These are phyloP conservation scores for Morone saxatilis DNA, from an alignment of 2,113 vertebrate genomes.

Conservation along the genomic window DNA sequence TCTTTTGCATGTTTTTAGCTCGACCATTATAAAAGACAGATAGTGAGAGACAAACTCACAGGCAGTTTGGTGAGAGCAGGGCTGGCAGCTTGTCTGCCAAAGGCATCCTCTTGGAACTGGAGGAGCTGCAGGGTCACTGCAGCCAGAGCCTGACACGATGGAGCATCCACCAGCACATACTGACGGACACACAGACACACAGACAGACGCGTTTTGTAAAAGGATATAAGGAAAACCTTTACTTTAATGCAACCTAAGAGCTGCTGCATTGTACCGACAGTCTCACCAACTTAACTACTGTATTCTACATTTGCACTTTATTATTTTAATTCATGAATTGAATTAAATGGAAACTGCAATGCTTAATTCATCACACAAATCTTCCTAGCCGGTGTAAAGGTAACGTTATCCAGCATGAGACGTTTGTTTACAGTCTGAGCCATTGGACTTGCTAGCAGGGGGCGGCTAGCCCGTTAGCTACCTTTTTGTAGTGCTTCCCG, in stretches of 20 bases:
- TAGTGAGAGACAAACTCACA: constrained; percentile 84
- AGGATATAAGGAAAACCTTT: background rate
- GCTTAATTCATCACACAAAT: background rate
- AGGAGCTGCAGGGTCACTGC: constrained; percentile 94
- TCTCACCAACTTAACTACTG: background rate
- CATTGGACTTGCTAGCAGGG: constrained; percentile 46
- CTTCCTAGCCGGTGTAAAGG: background rate
- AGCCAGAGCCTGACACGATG: constrained; percentile 93
- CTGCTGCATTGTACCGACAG: background rate
- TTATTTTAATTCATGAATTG: background rate
- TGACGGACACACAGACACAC: constrained; percentile 65
- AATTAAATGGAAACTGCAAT: background rate
- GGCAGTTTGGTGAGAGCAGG: constrained; percentile 95
- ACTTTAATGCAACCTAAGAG: background rate
- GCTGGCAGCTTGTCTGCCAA: constrained; percentile 92
- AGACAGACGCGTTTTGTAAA: background rate
- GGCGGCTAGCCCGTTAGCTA: constrained; percentile 71
- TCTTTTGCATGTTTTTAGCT: background rate
- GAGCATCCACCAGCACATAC: constrained; percentile 94
- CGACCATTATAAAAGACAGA: background rate
- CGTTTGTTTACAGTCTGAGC: constrained; percentile 72
- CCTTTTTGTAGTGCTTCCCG: constrained; percentile 96
- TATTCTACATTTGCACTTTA: background rate
- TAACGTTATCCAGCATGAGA: constrained; percentile 4
- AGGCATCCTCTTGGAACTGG: constrained; percentile 97